phyloP scores from a whole-genome alignment of 2,797 vertebrate genomes.

The Octomys mimax region DNA sequence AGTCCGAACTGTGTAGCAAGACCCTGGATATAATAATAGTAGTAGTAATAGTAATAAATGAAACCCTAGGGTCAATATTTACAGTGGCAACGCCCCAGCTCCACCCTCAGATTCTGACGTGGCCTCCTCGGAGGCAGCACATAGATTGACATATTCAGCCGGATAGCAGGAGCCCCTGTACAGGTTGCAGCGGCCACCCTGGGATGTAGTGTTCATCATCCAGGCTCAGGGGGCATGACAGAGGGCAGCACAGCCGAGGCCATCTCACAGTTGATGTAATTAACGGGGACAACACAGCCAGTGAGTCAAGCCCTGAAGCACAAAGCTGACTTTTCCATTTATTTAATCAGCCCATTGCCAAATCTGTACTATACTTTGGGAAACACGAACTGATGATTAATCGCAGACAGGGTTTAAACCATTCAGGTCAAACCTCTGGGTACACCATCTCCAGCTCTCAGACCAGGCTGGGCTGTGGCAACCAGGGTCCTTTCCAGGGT shows the following conservation, averaged over 20 bases:
- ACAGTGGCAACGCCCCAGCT: neutral
- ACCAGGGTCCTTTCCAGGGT: neutral
- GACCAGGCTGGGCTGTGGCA: neutral
- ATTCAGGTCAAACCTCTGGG: conserved; percentile 22
- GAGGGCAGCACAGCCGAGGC: neutral
- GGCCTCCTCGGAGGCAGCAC: neutral
- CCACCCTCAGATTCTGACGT: neutral
- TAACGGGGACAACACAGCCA: neutral
- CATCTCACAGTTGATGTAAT: conserved; percentile 13
- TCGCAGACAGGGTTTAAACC: neutral
- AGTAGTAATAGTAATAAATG: no score
- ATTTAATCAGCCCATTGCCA: neutral
- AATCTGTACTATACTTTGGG: neutral
- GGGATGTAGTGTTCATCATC: neutral
- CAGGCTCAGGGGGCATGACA: neutral
- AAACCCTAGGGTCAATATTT: no score
- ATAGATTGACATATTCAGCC: neutral
- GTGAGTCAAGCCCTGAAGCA: neutral
- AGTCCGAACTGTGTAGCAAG: no score
- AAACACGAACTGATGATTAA: neutral
- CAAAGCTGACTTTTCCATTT: neutral
- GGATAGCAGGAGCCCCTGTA: neutral
- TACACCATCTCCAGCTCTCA: neutral
- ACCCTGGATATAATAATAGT: no score
- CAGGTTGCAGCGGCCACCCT: neutral